Conservation (phyloP, 1,140 invertebrate species). For the Sarcophaga peregrina region DNA sequence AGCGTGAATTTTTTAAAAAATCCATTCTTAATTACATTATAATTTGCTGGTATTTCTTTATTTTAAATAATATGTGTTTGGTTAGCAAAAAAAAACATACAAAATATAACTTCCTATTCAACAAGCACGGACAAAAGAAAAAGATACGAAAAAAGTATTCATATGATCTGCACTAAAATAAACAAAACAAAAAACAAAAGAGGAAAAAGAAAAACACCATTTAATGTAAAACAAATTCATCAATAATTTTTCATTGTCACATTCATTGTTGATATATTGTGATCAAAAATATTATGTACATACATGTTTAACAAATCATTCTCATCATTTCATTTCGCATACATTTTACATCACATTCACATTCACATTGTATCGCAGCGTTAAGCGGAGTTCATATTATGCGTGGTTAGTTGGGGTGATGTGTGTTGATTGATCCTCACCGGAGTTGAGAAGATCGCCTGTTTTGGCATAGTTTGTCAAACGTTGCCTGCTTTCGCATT, state of each 20-base stretch:
- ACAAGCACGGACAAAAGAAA: no score
- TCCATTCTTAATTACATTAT: no score
- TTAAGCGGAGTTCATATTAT: no score
- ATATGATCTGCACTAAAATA: no score
- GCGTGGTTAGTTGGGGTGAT: neutral
- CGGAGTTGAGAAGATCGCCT: neutral
- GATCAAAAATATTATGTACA: constrained; percentile 3
- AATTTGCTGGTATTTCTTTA: no score
- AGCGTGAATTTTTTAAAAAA: no score
- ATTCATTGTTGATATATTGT: constrained; percentile 35
- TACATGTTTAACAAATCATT: constrained; percentile 35
- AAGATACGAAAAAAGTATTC: no score
- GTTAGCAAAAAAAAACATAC: no score
- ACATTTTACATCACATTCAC: constrained; percentile 12
- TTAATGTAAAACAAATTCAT: constrained; percentile 41
- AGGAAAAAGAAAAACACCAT: neutral
- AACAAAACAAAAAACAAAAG: no score
- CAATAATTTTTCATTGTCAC: constrained; percentile 42
- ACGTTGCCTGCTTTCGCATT: neutral
- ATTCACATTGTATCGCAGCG: neutral
- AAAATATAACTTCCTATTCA: no score
- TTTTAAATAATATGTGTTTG: no score
- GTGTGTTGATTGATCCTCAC: neutral
- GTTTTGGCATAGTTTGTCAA: neutral
- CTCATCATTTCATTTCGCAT: constrained; percentile 2